Evolutionary conservation across 1,140 invertebrate genomes (phyloP).

Genomic region (Palaemon carinicauda): DNA sequence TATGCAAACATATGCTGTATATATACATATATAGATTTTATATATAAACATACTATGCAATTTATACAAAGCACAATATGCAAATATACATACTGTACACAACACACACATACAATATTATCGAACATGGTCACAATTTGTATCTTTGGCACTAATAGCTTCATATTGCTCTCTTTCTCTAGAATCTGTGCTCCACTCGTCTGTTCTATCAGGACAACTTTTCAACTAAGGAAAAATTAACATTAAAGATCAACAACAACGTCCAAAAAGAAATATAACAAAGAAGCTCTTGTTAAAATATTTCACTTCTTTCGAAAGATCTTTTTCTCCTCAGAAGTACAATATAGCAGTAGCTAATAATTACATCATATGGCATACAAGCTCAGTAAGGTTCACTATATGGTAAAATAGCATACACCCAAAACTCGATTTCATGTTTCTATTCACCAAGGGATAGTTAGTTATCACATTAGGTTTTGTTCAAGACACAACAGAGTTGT

Average conservation of each 20-base stretch:
- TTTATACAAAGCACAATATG: neutral
- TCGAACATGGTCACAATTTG: neutral
- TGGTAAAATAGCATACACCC: conserved; percentile 18
- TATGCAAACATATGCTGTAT: too few relatives aligned
- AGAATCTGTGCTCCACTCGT: neutral
- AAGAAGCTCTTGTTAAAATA: neutral
- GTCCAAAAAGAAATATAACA: conserved; percentile 36
- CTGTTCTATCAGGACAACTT: neutral
- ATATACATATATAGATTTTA: too few relatives aligned
- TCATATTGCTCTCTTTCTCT: conserved; percentile 23
- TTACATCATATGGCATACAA: conserved; percentile 26
- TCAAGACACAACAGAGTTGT: neutral
- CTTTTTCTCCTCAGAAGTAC: conserved; percentile 17
- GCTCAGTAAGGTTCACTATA: conserved; percentile 16
- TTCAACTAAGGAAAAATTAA: neutral
- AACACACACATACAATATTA: neutral
- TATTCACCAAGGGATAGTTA: neutral
- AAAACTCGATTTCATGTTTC: neutral
- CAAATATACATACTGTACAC: neutral
- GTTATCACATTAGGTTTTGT: neutral
- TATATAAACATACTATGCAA: neutral
- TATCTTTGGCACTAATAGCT: conserved; percentile 39
- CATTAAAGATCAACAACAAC: conserved; percentile 37
- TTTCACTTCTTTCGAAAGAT: neutral
- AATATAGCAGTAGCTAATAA: conserved; percentile 24